Base-by-base conservation (phyloP, 2,113 vertebrate genomes). In the Daubentonia madagascariensis region DNA sequence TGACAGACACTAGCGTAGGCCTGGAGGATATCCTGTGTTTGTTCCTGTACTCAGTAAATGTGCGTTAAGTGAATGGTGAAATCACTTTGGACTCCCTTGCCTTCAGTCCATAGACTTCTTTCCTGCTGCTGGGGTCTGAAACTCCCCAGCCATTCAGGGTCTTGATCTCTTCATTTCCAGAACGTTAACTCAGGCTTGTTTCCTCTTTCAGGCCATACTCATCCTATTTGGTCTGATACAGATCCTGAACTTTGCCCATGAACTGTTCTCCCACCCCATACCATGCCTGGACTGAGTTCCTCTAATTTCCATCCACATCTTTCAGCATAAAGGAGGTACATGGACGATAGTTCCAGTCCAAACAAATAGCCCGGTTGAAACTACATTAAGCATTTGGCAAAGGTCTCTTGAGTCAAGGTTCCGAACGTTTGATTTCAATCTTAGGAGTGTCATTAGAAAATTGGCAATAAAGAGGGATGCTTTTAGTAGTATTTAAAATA, bases 341-440 rank as follows among this genome's bases (percentile, higher is more conserved):
- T 8, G 45, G 12, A 75, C 5, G 13, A 80, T 23, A 94, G 23
- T 73, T 30, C 18, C 3, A 68, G 6, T 72, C 30, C 61, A 89
- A 85, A 59, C 67, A 92, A 95, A 45, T 22, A 83, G 63, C 37
- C 12, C n/a, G 88, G 37, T 7, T 45, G n/a, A 79, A 95, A 87
- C 5, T 43, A 73, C 6, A n/a, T 83, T 12, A 78, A 63, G 1
- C 1, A 54, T 84, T 96, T 95, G 35, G 14, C 16, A 52, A 93
- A 78, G 11, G 25, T 75, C 10, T 73, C 5, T 89, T 65, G 32
- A 79, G 37, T 80, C 48, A 80, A 65, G 22, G 13, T 73, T 92
- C 54, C 75, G 52, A 79, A 48, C 28, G 1, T 48, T 89, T 67
- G 16, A 65, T 85, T 87, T 92, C 57, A 94, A 37, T n/a, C 48